These are phyloP conservation scores for Chironomus tentans DNA, from an alignment of 2,888 invertebrate species.

Conservation along the genomic window DNA sequence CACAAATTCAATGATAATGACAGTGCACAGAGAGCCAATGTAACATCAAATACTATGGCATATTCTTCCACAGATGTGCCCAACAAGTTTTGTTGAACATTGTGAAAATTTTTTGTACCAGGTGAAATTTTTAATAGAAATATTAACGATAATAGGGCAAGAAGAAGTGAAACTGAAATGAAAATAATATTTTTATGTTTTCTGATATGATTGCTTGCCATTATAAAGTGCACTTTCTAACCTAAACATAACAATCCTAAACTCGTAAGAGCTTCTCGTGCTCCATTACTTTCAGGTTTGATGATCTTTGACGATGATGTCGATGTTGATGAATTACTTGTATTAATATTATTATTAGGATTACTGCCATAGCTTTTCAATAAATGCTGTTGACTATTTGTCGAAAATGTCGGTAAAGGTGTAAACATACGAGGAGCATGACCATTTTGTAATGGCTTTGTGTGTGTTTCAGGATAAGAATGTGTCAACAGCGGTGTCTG, in stretches of 20 bases:
- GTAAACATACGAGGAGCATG: slow-evolving; percentile 42
- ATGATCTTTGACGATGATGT: neutral
- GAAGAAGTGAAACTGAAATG: slow-evolving; percentile 59
- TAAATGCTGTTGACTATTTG: slow-evolving; percentile 32
- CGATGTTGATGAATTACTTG: slow-evolving; percentile 30
- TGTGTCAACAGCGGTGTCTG: slow-evolving; percentile 50
- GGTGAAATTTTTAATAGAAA: slow-evolving; percentile 76
- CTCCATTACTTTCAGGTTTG: slow-evolving; percentile 45
- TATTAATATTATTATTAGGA: slow-evolving; percentile 32
- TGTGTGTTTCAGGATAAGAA: slow-evolving; percentile 47
- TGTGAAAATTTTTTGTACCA: slow-evolving; percentile 40
- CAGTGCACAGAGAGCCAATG: slow-evolving; percentile 78
- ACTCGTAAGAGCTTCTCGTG: slow-evolving; percentile 74
- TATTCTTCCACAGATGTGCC: slow-evolving; percentile 66
- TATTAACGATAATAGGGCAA: slow-evolving; percentile 74
- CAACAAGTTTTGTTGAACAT: slow-evolving; percentile 3
- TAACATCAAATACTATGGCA: slow-evolving; percentile 83
- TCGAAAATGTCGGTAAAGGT: slow-evolving; percentile 34
- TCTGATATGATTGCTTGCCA: too few relatives aligned
- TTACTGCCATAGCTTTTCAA: slow-evolving; percentile 32
- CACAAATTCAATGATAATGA: slow-evolving; percentile 82
- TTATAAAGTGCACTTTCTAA: slow-evolving; percentile 31
- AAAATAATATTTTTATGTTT: neutral
- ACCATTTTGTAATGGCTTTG: slow-evolving; percentile 30
- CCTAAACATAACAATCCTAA: slow-evolving; percentile 71